Percentiles rank a stretch among this genome's conserved stretches.
Evolutionary conservation across 2,888 invertebrate species (phyloP).

Genomic region (Platycheirus albimanus): DNA sequence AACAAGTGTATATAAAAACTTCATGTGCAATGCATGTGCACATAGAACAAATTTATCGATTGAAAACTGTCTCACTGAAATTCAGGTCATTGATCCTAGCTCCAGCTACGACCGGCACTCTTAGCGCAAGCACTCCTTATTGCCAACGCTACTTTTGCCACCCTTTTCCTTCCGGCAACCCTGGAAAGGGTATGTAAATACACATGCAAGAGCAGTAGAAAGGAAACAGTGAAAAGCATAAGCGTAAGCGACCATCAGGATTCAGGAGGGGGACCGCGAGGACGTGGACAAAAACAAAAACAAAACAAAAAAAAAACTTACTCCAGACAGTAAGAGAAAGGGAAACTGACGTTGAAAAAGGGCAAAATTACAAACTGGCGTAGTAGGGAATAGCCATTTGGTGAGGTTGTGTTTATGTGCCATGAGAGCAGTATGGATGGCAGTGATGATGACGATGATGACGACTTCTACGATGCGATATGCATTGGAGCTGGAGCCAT

Average conservation of each 20-base stretch:
- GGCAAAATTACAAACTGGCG: conserved; percentile 39
- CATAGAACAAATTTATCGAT: conserved; percentile 81
- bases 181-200: conserved; percentile 56
- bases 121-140: conserved; percentile 48
- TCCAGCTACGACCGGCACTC: conserved; percentile 43
- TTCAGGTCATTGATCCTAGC: conserved; percentile 82
- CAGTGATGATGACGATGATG: conserved; percentile 72
- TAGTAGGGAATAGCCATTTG: conserved; percentile 10
- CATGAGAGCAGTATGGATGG: conserved; percentile 69
- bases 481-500: conserved; percentile 59
- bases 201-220: conserved; percentile 34
- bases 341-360: conserved; percentile 77
- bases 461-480: conserved; percentile 63
- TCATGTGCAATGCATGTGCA: conserved; percentile 75
- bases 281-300: conserved; percentile 4
- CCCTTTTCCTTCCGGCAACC: not conserved
- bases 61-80: conserved; percentile 82
- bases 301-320: conserved; percentile 39
- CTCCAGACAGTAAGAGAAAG: conserved; percentile 81
- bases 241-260: conserved; percentile 21
- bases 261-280: too few relatives aligned
- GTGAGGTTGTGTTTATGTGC: conserved; percentile 59
- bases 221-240: conserved; percentile 25
- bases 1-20: not conserved
- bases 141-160: conserved; percentile 40